Base-by-base conservation (phyloP, 2,113 vertebrate species). In the Poeciliopsis retropinna region DNA sequence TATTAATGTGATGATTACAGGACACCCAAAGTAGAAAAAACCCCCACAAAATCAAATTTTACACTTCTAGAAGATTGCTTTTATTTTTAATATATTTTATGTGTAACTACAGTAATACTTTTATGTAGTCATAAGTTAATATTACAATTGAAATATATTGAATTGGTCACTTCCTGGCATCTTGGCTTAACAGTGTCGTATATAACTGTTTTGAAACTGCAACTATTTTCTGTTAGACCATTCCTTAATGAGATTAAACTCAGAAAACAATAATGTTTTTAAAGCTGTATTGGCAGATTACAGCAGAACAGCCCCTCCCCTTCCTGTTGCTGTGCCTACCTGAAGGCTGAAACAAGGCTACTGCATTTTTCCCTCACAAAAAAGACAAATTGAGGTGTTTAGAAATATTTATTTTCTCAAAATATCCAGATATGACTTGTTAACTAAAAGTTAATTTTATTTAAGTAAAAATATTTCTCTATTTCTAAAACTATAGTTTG, bases 1-100 rank as follows among this genome's bases (percentile, higher is more conserved):
- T 82, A 76, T 87, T 77, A 83, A 69, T 69, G 67, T 62, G 66
- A 85, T 83, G 68, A 85, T 81, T 81, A 89, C 32, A 11, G 84
- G 57, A 60, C n/a, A 34, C 75, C 37, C 72, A 63, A 28, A 44
- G 19, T 44, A 63, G 14, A 29, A 8, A 3, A 30, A 22, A 17
- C 15, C 2, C 5, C 1, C 51, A 25, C 51, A 22, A 9, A 17
- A n/a, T 57, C 22, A 57, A 25, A 57, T 11, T 25, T 57, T 57
- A 22, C 22, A 57, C 7, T 57, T n/a, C 22, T 57, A 25, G 19
- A 57, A 25, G 7, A 25, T n/a, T 57, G 22, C 51, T 3, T 57
- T 57, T 57, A 25, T 10, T 57, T 57, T 57, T 10, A 10, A 57
- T 57, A 25, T 9, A 25, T 57, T 57, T 57, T 25, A 25, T 57